A percentile compares a stretch with the other conserved stretches of the same genome.
Conservation (phyloP, 2,113 vertebrate species). For the Cardinalis cardinalis region DNA sequence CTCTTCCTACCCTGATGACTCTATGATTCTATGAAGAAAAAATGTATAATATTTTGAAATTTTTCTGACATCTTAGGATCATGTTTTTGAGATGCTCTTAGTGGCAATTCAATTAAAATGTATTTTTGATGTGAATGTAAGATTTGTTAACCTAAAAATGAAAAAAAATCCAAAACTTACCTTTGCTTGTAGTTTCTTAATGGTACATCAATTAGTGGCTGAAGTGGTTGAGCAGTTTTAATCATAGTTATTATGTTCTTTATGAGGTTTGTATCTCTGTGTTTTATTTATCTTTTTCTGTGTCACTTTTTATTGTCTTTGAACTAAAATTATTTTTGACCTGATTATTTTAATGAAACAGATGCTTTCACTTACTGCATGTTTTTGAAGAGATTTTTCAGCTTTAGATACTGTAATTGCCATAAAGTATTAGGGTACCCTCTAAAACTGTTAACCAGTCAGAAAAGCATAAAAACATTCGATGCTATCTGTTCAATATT, state of each 20-base stretch:
- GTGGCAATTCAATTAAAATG: neutral
- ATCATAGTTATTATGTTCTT: neutral
- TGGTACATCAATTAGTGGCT: neutral
- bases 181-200: neutral
- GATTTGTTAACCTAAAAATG: neutral
- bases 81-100: neutral
- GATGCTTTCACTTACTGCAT: neutral
- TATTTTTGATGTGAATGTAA: neutral
- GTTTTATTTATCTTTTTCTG: neutral
- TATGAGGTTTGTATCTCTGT: neutral
- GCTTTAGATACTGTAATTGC: neutral
- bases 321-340: neutral
- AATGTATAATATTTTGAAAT: neutral
- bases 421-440: neutral
- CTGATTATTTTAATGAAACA: neutral
- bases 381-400: neutral
- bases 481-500: neutral
- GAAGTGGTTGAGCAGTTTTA: neutral
- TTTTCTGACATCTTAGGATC: neutral
- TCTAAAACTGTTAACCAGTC: neutral
- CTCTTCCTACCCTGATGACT: accelerated
- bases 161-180: neutral
- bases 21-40: neutral
- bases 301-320: neutral
- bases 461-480: neutral